Percentiles rank a stretch among this genome's conserved stretches.
Evolutionary conservation across 2,888 invertebrate species (phyloP).

Genomic region (Aphodius granarius): DNA sequence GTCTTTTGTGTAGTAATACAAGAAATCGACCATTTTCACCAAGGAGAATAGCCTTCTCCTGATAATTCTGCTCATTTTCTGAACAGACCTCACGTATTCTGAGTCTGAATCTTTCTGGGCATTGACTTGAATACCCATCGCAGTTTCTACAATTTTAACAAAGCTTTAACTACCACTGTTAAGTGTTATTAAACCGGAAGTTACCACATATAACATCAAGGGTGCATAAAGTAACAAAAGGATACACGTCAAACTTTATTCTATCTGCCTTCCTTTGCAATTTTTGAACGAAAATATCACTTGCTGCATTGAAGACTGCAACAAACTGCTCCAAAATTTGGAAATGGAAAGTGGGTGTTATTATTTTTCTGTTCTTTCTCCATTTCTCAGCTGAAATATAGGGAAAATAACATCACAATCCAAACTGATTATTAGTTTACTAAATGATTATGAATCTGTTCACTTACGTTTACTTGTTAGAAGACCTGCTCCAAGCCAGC

Average conservation of each 20-base stretch:
- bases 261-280: constrained; percentile 49
- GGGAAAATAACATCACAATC: not conserved
- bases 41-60: constrained; percentile 45
- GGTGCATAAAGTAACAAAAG: constrained; percentile 61
- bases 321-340: constrained; percentile 53
- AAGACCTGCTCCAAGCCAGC: constrained; percentile 45
- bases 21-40: constrained; percentile 55
- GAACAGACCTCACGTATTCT: constrained; percentile 74
- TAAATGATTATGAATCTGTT: not conserved
- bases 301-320: constrained; percentile 51
- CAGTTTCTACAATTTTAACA: constrained; percentile 65
- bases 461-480: constrained; percentile 42
- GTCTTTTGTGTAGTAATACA: constrained; percentile 60
- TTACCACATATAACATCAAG: constrained; percentile 65
- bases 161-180: not conserved
- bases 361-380: constrained; percentile 52
- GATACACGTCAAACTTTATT: constrained; percentile 60
- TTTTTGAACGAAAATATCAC: constrained; percentile 58
- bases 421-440: not conserved
- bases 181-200: not conserved
- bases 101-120: constrained; percentile 71
- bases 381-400: constrained; percentile 51
- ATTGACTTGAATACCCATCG: constrained; percentile 78
- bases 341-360: constrained; percentile 55
- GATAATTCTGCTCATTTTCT: constrained; percentile 52